These are phyloP conservation scores for Campylorhamphus procurvoides DNA, from an alignment of 2,113 vertebrate species.

Conservation along the genomic window DNA sequence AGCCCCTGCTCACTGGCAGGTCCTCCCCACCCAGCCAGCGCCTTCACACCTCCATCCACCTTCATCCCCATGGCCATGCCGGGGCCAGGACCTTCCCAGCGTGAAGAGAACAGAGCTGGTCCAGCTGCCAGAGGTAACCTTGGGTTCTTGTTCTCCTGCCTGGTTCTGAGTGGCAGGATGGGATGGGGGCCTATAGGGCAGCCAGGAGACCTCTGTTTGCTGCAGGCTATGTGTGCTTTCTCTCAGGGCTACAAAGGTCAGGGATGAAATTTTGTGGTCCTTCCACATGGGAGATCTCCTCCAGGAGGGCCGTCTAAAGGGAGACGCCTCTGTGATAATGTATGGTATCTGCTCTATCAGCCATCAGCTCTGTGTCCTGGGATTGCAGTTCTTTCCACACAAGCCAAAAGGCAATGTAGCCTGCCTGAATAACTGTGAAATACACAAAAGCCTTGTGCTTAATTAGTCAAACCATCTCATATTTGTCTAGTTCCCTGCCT, in stretches of 20 bases:
- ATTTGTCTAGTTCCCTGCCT: not conserved
- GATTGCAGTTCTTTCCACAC: not conserved
- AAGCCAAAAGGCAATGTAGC: not conserved
- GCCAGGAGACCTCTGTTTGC: not conserved
- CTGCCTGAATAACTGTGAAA: not conserved
- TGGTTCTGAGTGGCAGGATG: accelerated
- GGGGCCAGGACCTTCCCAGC: not conserved
- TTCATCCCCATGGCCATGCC: slow-evolving; percentile 11
- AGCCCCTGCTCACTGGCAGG: not conserved
- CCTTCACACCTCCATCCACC: not conserved
- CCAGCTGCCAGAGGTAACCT: slow-evolving; percentile 34
- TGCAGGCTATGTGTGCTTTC: not conserved
- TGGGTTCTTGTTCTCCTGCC: not conserved
- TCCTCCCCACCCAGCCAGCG: not conserved
- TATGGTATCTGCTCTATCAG: not conserved
- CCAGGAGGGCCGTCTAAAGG: not conserved
- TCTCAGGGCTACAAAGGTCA: not conserved
- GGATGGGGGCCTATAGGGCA: not conserved
- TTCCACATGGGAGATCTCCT: not conserved
- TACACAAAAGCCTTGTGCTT: not conserved
- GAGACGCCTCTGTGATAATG: not conserved
- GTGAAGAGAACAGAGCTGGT: not conserved
- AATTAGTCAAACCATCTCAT: not conserved
- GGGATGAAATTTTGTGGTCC: not conserved
- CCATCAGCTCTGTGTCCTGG: not conserved